Evolutionary conservation across 2,888 invertebrate genomes (phyloP), one percentile per base, ranked within the genome.

Genomic region (Sarcophaga subvicina): DNA sequence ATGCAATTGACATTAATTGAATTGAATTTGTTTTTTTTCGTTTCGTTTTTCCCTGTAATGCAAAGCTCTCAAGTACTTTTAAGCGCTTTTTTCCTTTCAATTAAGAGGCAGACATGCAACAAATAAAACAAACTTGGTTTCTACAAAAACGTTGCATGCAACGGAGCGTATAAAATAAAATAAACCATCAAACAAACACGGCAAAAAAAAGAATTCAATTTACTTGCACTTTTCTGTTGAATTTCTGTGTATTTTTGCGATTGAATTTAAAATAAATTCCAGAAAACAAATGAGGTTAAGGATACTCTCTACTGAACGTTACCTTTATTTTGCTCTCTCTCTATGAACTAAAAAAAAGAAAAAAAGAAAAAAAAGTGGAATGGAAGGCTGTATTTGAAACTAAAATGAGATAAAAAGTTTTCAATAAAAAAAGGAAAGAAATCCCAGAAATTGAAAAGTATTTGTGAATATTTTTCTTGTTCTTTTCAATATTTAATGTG

Each of bases 1-100:
- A 76, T 87, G 80, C 80, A 81, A 84, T 81, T 87, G 83, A 78
- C 86, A 87, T 83, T 84, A 87, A 87, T 87, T 87, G 73, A 83
- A 81, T 80, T 75, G 37, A 37, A 37, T 37, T 37, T 37, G 6
- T 37, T 1, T 22, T 49, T 80, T 80, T 83, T 27, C 14, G 1
- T 47, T 47, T 80, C n/a, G n/a, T n/a, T 47, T 10, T 10, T 10
- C 0, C 37, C 8, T 17, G 54, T 17, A 14, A 14, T 54, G 54
- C 17, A 17, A 12, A 54, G 12, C 54, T 14, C 5, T 54, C 54
- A 17, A 54, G 54, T 17, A 54, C 54, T 54, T 59, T 37, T 22
- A 54, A 59, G 76, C 45, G 27, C 62, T 27, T 22, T 60, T 49
- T 54, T 78, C 25, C n/a, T 63, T 73, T 54, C 62, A 78, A 69